Base-by-base conservation (phyloP, 2,797 vertebrate genomes). In the Paramormyrops hopkinsi region DNA sequence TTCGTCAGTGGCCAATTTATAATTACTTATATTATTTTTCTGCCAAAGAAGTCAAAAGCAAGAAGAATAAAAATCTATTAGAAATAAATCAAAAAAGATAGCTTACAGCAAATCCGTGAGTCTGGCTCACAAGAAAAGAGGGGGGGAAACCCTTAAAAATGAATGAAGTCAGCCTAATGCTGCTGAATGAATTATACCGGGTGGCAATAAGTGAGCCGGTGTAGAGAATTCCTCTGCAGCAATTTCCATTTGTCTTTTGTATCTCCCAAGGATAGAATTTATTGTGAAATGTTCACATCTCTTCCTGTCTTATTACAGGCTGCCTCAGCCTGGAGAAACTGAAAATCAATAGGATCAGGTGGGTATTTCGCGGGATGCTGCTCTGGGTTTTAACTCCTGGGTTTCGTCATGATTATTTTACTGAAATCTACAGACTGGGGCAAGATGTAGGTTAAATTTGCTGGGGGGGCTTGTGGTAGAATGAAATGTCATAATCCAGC, bases 191-290 rank as follows among this genome's bases (percentile, higher is more conserved):
- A 93, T 93, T 88, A 91, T 85, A 89, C 51, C 88, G 69, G 79
- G 90, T 86, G 41, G 86, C 90, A 91, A 89, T 88, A 91, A 90
- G 84, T 83, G 41, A 91, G 88, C 73, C 84, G 79, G 76, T 88
- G 88, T 89, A 2, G 46, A 87, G 89, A 88, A 86, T 89, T 90
- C 90, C 90, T 65, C 79, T 89, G 69, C 41, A 79, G 90, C 86
- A 90, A 89, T 91, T 92, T 92, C 89, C 86, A 90, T 89, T 91
- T 90, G 90, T 92, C 88, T 91, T 90, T 89, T 90, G 56, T 69
- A 88, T 83, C 76, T 89, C 88, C 56, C 76, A 87, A 87, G 91
- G 89, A 91, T 86, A 65, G 79, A 91, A 90, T 92, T 89, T 73
- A 90, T 89, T 92, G 90, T 91, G 89, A 69, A 44, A 86, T 87